Evolutionary conservation across 2,113 vertebrate species (phyloP).

Genomic region (Cephalophus harveyi): DNA sequence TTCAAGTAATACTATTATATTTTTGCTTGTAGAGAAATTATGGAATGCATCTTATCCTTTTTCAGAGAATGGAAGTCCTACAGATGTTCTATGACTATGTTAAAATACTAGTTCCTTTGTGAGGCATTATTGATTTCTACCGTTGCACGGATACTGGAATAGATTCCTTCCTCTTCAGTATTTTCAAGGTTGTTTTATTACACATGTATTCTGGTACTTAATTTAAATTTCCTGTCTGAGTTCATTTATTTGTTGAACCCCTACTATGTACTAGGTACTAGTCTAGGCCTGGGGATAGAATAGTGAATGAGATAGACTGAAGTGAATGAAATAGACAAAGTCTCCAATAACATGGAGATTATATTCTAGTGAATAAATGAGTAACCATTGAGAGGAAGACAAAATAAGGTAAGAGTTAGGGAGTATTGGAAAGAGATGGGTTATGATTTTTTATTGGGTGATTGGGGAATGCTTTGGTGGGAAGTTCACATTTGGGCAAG

Average conservation of each 20-base stretch:
- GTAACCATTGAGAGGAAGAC: background rate
- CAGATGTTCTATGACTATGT: background rate
- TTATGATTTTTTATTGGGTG: background rate
- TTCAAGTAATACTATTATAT: background rate
- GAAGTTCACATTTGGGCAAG: conserved; percentile 2
- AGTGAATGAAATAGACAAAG: background rate
- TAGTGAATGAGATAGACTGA: background rate
- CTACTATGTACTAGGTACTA: background rate
- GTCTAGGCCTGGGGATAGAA: background rate
- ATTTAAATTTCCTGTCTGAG: conserved; percentile 5
- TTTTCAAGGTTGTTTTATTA: conserved; percentile 25
- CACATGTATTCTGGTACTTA: background rate
- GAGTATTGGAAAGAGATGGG: background rate
- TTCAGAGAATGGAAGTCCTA: background rate
- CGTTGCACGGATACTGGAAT: background rate
- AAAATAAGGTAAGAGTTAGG: background rate
- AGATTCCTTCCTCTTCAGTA: background rate
- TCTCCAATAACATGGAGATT: background rate
- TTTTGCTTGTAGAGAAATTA: background rate
- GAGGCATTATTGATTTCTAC: conserved; percentile 28
- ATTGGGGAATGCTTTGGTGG: background rate
- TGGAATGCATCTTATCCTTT: background rate
- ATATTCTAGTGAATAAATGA: conserved; percentile 13
- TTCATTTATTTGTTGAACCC: conserved; percentile 39
- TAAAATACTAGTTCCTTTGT: conserved; percentile 7